Conservation (phyloP, 1,140 invertebrate genomes). For the Anastrepha obliqua region DNA sequence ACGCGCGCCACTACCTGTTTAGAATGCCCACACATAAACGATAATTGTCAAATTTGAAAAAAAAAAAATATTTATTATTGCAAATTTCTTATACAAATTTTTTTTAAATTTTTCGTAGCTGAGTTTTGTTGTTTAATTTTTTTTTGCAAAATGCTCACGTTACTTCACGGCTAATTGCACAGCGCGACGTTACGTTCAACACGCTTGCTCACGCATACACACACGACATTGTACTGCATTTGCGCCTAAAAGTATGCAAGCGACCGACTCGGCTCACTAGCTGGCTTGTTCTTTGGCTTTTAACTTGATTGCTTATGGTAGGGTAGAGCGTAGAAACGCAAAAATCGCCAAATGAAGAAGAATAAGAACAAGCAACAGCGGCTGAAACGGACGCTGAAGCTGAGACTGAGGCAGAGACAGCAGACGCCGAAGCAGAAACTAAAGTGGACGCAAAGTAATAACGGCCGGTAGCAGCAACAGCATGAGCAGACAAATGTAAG, state of each 20-base stretch:
- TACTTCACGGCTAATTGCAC: background rate
- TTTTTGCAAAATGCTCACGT: background rate
- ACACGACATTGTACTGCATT: constrained; percentile 44
- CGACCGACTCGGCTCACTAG: constrained; percentile 37
- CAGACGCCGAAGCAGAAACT: background rate
- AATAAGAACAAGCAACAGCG: background rate
- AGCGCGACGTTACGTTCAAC: constrained; percentile 27
- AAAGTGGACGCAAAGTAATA: background rate
- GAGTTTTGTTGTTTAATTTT: background rate
- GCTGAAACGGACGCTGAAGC: background rate
- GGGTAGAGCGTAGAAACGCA: constrained; percentile 40
- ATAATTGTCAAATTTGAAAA: background rate
- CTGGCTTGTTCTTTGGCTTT: constrained; percentile 45
- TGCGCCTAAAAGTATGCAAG: constrained; percentile 49
- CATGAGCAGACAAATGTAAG: constrained; percentile 52
- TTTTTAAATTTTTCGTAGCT: background rate
- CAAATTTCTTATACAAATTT: background rate
- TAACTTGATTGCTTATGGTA: constrained; percentile 50
- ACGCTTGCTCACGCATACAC: constrained; percentile 44
- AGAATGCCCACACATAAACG: background rate
- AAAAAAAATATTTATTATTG: background rate
- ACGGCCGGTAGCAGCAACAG: constrained; percentile 11
- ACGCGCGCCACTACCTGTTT: background rate
- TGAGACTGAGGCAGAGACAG: background rate
- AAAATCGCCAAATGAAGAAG: constrained; percentile 20